Conservation (phyloP, 2,113 vertebrate species). For the Callithrix jacchus region DNA sequence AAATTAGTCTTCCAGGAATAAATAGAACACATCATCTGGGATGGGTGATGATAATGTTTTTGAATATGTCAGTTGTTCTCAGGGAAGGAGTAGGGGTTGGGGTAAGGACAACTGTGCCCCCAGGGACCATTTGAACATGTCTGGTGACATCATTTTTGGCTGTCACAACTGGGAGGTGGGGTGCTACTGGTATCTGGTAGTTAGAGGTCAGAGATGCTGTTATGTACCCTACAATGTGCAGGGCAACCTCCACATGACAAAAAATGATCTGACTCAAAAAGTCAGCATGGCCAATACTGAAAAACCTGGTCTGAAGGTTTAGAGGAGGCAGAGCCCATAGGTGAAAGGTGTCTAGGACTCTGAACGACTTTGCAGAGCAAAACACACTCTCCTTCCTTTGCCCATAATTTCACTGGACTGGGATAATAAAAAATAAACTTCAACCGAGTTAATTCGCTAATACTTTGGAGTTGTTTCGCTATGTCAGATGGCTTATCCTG, state of each 20-base stretch:
- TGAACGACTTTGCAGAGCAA: not conserved
- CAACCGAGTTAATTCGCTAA: not conserved
- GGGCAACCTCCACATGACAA: too few species aligned
- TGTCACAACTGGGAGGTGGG: not conserved
- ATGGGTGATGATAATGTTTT: not conserved
- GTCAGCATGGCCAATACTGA: not conserved
- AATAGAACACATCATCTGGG: slow-evolving; percentile 10
- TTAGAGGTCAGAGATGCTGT: not conserved
- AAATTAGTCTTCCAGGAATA: not conserved
- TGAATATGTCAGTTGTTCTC: slow-evolving; percentile 18
- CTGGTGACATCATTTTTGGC: not conserved
- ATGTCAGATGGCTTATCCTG: not conserved
- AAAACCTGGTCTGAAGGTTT: not conserved
- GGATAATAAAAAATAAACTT: slow-evolving; percentile 5
- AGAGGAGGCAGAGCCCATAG: not conserved
- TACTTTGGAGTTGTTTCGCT: not conserved
- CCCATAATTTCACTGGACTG: not conserved
- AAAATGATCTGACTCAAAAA: not conserved
- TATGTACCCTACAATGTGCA: not conserved
- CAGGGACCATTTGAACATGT: not conserved
- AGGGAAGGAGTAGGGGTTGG: not conserved
- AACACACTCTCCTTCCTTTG: not conserved
- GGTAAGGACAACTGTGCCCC: not conserved
- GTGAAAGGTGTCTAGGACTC: not conserved
- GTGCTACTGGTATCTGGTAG: not conserved